Conservation (phyloP, 2,797 vertebrate species). For the Mus spretus region DNA sequence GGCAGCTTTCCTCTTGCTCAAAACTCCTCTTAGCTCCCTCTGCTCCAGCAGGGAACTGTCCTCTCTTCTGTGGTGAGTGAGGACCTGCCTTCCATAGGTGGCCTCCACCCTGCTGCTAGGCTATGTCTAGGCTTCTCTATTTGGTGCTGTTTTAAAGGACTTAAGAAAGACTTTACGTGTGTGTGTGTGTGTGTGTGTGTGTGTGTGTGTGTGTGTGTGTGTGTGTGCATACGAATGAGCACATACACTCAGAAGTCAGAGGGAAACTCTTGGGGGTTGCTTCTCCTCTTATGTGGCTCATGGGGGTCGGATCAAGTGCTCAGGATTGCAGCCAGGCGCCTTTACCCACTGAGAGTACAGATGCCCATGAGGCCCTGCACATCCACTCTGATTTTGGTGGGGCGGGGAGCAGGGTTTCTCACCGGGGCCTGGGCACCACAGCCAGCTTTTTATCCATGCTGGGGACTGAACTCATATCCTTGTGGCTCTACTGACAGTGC, state of each 20-base stretch:
- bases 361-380: neutral
- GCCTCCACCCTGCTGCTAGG: constrained; percentile 72
- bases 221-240: neutral
- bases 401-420: neutral
- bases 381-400: neutral
- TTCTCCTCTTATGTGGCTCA: neutral
- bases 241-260: neutral
- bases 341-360: neutral
- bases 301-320: neutral
- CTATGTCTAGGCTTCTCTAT: neutral
- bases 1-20: neutral
- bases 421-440: too few species aligned
- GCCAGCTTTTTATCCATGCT: neutral
- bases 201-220: neutral
- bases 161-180: neutral
- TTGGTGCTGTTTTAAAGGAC: neutral
- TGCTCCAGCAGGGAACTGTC: neutral
- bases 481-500: neutral
- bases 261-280: neutral
- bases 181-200: neutral
- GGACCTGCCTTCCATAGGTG: neutral
- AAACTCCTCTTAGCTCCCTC: neutral
- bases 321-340: neutral
- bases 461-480: neutral
- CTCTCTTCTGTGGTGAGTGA: neutral